phyloP scores from a whole-genome alignment of 2,797 vertebrate genomes.

The Hoplostethus atlanticus region DNA sequence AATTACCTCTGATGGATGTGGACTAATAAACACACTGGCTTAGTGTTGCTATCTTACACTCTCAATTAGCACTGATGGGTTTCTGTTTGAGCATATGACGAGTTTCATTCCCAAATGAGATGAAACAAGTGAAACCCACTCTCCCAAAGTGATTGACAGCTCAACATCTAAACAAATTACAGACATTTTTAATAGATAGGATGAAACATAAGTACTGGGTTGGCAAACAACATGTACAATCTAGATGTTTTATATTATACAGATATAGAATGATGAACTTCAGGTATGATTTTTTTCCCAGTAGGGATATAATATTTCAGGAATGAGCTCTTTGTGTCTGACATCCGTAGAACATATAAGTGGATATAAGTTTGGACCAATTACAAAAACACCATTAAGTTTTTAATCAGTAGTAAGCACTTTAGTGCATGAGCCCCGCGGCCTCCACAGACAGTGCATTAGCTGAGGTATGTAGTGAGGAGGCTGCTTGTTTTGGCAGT shows the following conservation, averaged over 20 bases:
- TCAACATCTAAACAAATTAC: too few species aligned
- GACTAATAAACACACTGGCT: too few species aligned
- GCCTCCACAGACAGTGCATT: slow-evolving; percentile 59
- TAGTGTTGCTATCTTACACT: too few species aligned
- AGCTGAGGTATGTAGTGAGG: slow-evolving; percentile 37
- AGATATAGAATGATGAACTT: slow-evolving; percentile 15
- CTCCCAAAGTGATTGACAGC: too few species aligned
- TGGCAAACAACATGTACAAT: not conserved
- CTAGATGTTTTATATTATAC: not conserved
- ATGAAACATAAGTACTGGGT: too few species aligned
- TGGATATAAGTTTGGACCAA: slow-evolving; percentile 66
- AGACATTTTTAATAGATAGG: too few species aligned
- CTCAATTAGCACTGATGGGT: too few species aligned
- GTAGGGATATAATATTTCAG: slow-evolving; percentile 18
- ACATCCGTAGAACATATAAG: slow-evolving; percentile 25
- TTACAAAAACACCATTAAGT: slow-evolving; percentile 74
- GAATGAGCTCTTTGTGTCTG: slow-evolving; percentile 22
- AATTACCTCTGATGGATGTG: too few species aligned
- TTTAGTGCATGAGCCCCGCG: not conserved
- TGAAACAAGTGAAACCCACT: too few species aligned
- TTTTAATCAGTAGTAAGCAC: slow-evolving; percentile 63
- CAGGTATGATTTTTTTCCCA: slow-evolving; percentile 24
- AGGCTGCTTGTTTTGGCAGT: slow-evolving; percentile 71
- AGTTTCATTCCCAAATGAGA: too few species aligned
- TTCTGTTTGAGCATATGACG: too few species aligned